Evolutionary conservation across 2,113 vertebrate genomes (phyloP), one percentile per base, ranked within the genome.

Genomic region (Megaceryle maxima): DNA sequence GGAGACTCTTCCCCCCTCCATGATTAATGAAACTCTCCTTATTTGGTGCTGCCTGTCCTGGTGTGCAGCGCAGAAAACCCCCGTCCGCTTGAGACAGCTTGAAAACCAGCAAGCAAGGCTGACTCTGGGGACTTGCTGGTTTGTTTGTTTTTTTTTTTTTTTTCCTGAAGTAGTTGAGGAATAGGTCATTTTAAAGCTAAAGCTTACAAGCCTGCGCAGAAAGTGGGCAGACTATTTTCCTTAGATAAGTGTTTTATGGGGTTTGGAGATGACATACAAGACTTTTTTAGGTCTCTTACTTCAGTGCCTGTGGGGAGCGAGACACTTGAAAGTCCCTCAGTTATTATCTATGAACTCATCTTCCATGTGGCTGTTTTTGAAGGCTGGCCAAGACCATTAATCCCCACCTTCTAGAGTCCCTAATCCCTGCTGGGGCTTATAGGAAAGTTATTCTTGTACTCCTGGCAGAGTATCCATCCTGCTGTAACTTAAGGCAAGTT

Each of bases 291-390:
- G 87, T 22, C 72, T 93, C 72, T 90, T 8, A 2, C 75, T 83
- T 78, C 28, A 43, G 1, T 13, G 46, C 60, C 90, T 55, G 37
- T 18, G 93, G 5, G 8, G 63, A 67, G 75, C 55, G 17, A 11
- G 6, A 53, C 25, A 0, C 94, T 78, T 51, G 55, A 50, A 80
- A 90, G 94, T 83, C 92, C 83, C 90, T 81, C 88, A 67, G 85
- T 94, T 97, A 83, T 88, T 95, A 83, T 96, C 93, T 90, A 64
- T 97, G 96, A 96, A 94, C 94, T 97, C 96, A 96, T 96, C 96
- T 93, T 94, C 72, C 92, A 88, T 92, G 96, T 83, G 94, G 88
- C 90, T 83, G 41, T 87, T 57, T 90, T 22, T 96, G 96, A 90
- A 92, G 88, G 92, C 96, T 76, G 50, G 92, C 96, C 96, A 96